These are phyloP conservation scores for Gymnocephalus cernua DNA, from an alignment of 2,113 vertebrate species.

Conservation along the genomic window DNA sequence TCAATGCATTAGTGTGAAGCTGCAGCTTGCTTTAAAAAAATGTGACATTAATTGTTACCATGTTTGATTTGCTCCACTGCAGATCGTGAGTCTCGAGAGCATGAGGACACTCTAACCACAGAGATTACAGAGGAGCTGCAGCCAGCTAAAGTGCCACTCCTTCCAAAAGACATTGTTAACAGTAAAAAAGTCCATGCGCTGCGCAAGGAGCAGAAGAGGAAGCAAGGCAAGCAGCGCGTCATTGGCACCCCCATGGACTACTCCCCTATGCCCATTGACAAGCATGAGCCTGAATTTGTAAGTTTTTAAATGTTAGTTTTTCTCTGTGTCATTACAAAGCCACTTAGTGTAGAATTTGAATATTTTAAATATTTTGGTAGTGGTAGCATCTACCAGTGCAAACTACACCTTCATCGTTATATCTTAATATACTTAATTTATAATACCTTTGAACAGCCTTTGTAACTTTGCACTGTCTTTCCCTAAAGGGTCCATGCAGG, in stretches of 20 bases:
- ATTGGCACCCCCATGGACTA: constrained; percentile 89
- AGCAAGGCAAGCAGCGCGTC: constrained; percentile 87
- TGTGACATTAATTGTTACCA: not conserved
- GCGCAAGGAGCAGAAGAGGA: constrained; percentile 92
- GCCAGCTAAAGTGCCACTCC: constrained; percentile 86
- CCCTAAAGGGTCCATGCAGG: constrained; percentile 93
- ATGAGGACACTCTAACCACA: constrained; percentile 88
- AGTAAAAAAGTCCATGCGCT: constrained; percentile 92
- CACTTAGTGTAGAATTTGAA: not conserved
- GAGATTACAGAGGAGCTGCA: constrained; percentile 92
- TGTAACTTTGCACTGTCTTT: constrained; percentile 20
- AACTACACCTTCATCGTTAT: not conserved
- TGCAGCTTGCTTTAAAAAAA: not conserved
- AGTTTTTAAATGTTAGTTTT: constrained; percentile 54
- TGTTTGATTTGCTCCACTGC: constrained; percentile 29
- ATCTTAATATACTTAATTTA: not conserved
- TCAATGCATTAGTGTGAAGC: not conserved
- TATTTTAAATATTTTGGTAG: not conserved
- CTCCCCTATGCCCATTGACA: constrained; percentile 90
- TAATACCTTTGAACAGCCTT: not conserved
- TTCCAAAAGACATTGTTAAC: constrained; percentile 83
- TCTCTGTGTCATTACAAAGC: not conserved
- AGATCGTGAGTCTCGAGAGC: constrained; percentile 93
- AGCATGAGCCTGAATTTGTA: constrained; percentile 96
- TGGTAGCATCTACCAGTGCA: not conserved